phyloP scores from a whole-genome alignment of 2,888 invertebrate genomes.

The Tenodera sinensis region DNA sequence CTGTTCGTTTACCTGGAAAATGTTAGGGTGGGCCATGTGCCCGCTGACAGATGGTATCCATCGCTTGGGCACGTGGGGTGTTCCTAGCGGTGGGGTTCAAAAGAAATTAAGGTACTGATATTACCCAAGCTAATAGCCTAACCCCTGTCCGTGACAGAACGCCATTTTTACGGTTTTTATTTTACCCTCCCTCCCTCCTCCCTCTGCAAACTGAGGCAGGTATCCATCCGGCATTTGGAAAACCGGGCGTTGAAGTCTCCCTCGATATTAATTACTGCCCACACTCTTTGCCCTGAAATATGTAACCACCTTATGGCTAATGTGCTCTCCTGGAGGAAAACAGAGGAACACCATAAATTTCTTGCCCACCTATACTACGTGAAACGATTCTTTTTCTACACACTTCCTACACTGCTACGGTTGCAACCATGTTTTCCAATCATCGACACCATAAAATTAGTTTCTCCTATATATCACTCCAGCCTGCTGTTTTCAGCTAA shows the following conservation, averaged over 20 bases:
- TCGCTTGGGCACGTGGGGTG: not conserved
- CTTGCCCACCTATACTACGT: not conserved
- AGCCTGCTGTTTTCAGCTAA: too few species aligned
- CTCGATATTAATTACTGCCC: not conserved
- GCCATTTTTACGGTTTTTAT: constrained; percentile 3
- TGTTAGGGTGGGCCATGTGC: not conserved
- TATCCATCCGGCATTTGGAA: not conserved
- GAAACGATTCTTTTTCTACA: not conserved
- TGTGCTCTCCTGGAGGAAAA: not conserved
- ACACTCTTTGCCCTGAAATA: not conserved
- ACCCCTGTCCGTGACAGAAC: not conserved
- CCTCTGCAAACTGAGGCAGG: not conserved
- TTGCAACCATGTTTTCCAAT: not conserved
- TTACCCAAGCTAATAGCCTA: not conserved
- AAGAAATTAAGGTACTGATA: not conserved
- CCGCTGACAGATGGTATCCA: not conserved
- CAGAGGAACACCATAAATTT: not conserved
- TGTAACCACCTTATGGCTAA: not conserved
- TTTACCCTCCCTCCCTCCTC: not conserved
- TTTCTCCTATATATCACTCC: too few species aligned
- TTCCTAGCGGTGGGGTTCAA: not conserved
- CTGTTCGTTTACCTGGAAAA: not conserved
- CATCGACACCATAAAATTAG: not conserved
- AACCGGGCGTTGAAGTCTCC: not conserved
- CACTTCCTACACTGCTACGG: not conserved